phyloP scores from a whole-genome alignment of 2,797 vertebrate genomes.

The Eupleurogrammus muticus region DNA sequence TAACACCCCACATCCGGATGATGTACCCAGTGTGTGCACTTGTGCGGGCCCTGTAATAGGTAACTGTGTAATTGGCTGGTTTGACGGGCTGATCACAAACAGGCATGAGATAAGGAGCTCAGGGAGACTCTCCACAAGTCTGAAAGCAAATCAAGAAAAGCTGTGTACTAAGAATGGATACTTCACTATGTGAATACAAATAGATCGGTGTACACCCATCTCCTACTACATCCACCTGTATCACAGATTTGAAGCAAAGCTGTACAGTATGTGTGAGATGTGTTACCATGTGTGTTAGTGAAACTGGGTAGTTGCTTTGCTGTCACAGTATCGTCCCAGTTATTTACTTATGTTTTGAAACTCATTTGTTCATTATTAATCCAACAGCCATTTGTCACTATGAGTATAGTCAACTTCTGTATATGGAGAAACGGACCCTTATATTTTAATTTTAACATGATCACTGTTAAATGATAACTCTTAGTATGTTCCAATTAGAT shows the following conservation, averaged over 20 bases:
- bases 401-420: neutral
- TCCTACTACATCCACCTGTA: neutral
- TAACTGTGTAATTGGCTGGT: conserved; percentile 55
- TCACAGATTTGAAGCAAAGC: neutral
- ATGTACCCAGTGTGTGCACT: conserved; percentile 9
- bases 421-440: too few relatives aligned
- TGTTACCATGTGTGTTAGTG: neutral
- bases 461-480: neutral
- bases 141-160: conserved; percentile 19
- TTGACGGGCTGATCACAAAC: conserved; percentile 49
- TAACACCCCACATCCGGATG: conserved; percentile 38
- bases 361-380: neutral
- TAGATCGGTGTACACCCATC: neutral
- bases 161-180: neutral
- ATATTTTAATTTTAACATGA: neutral
- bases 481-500: neutral
- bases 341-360: neutral
- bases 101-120: conserved; percentile 51
- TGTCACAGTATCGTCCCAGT: neutral
- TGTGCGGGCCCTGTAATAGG: conserved; percentile 44
- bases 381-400: too few relatives aligned
- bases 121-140: conserved; percentile 14
- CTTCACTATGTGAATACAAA: neutral
- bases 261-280: neutral
- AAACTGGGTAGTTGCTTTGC: too few relatives aligned